Percentiles rank a stretch among this genome's conserved stretches.
Conservation (phyloP, 2,113 vertebrate species). For the Lagopus leucura region DNA sequence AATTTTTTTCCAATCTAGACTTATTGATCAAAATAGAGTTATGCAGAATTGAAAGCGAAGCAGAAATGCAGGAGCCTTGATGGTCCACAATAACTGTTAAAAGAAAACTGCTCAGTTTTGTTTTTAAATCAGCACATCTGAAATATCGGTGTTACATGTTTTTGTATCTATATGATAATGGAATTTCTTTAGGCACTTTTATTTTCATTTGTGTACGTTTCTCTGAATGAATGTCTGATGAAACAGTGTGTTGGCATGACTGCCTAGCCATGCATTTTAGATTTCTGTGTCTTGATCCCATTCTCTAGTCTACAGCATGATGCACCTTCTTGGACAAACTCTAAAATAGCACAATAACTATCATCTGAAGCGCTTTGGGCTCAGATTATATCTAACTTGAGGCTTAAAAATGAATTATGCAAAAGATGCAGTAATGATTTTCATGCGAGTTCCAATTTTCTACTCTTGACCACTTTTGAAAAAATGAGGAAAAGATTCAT, state of each 20-base stretch:
- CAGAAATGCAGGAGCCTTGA: neutral
- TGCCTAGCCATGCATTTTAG: neutral
- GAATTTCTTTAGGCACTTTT: neutral
- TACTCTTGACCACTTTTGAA: neutral
- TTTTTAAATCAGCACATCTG: neutral
- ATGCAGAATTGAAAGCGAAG: neutral
- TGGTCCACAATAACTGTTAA: neutral
- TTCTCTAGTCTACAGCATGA: neutral
- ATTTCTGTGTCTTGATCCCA: neutral
- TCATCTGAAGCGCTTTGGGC: neutral
- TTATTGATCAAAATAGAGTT: constrained; percentile 33
- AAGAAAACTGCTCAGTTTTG: neutral
- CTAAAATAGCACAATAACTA: neutral
- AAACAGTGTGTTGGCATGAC: neutral
- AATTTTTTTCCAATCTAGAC: neutral
- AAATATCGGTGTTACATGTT: neutral
- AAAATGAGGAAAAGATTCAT: neutral
- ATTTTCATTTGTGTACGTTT: neutral
- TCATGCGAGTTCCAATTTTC: neutral
- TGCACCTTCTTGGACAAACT: neutral
- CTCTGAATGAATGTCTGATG: neutral
- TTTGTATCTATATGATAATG: neutral
- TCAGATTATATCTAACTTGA: neutral
- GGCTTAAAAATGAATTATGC: neutral
- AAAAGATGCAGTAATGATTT: neutral